These are phyloP conservation scores for Tetragonisca angustula DNA, from an alignment of 2,888 invertebrate genomes.

Conservation along the genomic window DNA sequence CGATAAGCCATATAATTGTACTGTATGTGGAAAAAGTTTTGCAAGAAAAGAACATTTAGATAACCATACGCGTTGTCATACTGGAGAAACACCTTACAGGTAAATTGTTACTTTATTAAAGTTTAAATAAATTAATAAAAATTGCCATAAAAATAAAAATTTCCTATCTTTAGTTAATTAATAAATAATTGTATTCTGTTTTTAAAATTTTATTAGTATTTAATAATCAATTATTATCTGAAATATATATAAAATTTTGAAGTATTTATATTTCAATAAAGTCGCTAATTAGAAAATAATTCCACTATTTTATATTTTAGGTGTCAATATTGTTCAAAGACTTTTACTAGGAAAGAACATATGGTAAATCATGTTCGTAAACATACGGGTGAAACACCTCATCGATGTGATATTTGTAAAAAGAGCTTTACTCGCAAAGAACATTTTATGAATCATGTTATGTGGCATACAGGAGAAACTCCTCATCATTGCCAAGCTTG, in stretches of 20 bases:
- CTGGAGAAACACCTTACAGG: constrained; percentile 93
- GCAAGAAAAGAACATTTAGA: constrained; percentile 94
- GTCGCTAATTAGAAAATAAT: neutral
- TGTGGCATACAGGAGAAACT: constrained; percentile 94
- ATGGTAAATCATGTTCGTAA: constrained; percentile 92
- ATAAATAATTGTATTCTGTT: neutral
- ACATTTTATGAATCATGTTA: constrained; percentile 92
- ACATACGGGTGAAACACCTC: constrained; percentile 91
- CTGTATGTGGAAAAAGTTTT: constrained; percentile 94
- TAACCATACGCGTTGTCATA: constrained; percentile 93
- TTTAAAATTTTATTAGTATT: neutral
- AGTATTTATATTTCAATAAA: neutral
- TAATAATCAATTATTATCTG: neutral
- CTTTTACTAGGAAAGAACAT: constrained; percentile 91
- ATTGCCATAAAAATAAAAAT: neutral
- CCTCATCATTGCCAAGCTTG: constrained; percentile 95
- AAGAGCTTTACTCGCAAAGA: constrained; percentile 92
- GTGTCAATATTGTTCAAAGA: constrained; percentile 91
- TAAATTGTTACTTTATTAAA: constrained; percentile 64
- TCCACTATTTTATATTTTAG: constrained; percentile 77
- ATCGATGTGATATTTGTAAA: constrained; percentile 91
- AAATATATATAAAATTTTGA: neutral
- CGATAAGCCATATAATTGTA: constrained; percentile 94
- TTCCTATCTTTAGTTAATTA: neutral
- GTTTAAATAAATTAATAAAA: neutral